Evolutionary conservation across 2,797 vertebrate genomes (phyloP).

Genomic region (Gorsachius magnificus): DNA sequence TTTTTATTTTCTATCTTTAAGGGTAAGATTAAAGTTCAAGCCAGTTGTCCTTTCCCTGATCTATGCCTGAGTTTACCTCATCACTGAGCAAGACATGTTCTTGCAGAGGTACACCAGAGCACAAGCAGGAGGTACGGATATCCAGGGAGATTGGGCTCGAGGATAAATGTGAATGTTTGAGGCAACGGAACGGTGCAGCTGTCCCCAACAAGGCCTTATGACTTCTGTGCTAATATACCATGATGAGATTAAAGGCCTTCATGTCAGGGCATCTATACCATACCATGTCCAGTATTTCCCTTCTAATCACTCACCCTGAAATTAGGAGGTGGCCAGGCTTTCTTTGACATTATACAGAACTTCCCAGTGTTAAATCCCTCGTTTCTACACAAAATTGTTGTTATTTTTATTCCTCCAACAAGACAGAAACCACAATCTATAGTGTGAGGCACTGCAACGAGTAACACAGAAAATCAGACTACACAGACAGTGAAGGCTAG

Average conservation of each 20-base stretch:
- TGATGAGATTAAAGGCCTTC: not conserved
- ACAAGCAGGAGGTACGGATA: not conserved
- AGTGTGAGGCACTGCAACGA: slow-evolving; percentile 80
- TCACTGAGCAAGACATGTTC: not conserved
- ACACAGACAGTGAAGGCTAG: not conserved
- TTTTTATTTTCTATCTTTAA: too few species aligned
- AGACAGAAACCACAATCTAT: slow-evolving; percentile 91
- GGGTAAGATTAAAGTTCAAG: not conserved
- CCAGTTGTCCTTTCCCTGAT: not conserved
- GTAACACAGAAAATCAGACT: not conserved
- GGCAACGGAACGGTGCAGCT: not conserved
- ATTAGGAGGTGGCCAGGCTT: slow-evolving; percentile 81
- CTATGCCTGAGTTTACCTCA: not conserved
- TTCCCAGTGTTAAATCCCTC: slow-evolving; percentile 82
- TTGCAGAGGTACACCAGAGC: not conserved
- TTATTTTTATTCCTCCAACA: slow-evolving; percentile 84
- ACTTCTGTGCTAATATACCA: not conserved
- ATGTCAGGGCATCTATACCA: not conserved
- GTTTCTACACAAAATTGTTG: slow-evolving; percentile 83
- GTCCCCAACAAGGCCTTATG: not conserved
- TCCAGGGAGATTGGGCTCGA: accelerated
- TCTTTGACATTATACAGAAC: slow-evolving; percentile 88
- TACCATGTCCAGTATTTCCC: not conserved
- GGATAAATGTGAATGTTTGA: not conserved
- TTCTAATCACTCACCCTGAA: slow-evolving; percentile 78